Percentiles rank a stretch among this genome's conserved stretches.
phyloP scores from a whole-genome alignment of 2,113 vertebrate species.

The Meriones unguiculatus region DNA sequence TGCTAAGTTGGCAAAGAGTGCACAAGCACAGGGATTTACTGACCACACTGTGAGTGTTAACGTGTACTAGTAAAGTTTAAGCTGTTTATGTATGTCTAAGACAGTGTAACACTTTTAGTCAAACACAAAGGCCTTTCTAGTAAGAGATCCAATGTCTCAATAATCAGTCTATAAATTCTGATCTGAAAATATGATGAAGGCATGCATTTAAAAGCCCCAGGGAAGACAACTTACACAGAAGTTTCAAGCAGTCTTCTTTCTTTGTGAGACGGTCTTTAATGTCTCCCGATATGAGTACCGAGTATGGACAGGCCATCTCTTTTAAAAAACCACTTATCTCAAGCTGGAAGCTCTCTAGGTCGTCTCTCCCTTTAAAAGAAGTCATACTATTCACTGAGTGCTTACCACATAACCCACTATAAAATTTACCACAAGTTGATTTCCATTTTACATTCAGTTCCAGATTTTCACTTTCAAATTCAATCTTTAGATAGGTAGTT shows the following conservation, averaged over 20 bases:
- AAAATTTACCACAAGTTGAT: constrained; percentile 12
- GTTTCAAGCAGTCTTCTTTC: constrained; percentile 92
- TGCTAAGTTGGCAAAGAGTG: constrained; percentile 11
- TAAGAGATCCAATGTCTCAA: constrained; percentile 31
- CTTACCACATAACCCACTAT: background rate
- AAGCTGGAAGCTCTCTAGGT: constrained; percentile 91
- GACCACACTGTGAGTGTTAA: background rate
- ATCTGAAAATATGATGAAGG: constrained; percentile 47
- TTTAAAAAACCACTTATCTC: constrained; percentile 94
- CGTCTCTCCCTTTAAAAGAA: constrained; percentile 87
- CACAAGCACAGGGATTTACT: constrained; percentile 17
- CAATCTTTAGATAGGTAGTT: constrained; percentile 15
- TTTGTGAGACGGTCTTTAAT: constrained; percentile 88
- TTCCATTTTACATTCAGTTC: constrained; percentile 42
- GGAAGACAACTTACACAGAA: constrained; percentile 90
- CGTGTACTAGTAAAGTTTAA: background rate
- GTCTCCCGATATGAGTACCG: constrained; percentile 89
- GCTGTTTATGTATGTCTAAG: background rate
- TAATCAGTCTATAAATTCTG: constrained; percentile 32
- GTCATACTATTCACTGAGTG: constrained; percentile 13
- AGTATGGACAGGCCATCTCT: constrained; percentile 94
- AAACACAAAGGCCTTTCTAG: constrained; percentile 54
- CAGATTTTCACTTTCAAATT: constrained; percentile 38
- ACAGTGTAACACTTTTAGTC: constrained; percentile 32
- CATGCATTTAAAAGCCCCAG: background rate